Evolutionary conservation across 2,797 vertebrate genomes (phyloP).

Genomic region (Oceanodroma leucorhoa): DNA sequence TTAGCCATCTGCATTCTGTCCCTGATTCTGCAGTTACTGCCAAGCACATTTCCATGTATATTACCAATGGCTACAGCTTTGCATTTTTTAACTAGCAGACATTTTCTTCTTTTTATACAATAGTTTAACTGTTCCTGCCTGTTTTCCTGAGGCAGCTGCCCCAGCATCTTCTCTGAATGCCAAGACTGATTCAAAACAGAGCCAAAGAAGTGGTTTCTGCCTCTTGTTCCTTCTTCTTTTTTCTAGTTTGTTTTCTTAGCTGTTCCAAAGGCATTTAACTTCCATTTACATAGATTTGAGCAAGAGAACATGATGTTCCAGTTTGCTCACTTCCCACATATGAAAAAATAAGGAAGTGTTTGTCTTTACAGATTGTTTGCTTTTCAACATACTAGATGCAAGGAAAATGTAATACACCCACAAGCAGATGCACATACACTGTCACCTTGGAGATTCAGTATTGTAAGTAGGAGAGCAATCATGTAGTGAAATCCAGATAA

Average conservation of each 20-base stretch:
- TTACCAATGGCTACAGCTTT: background rate
- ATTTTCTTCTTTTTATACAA: slow-evolving; percentile 22
- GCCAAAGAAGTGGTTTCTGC: background rate
- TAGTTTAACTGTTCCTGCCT: background rate
- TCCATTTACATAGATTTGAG: background rate
- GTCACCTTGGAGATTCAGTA: slow-evolving; percentile 37
- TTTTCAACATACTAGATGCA: slow-evolving; percentile 14
- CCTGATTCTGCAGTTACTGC: background rate
- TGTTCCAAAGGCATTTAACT: background rate
- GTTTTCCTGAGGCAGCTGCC: background rate
- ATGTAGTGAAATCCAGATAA: background rate
- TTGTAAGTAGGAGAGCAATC: background rate
- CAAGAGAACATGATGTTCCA: slow-evolving; percentile 17
- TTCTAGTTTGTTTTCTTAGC: background rate
- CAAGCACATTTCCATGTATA: slow-evolving; percentile 31
- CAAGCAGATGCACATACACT: background rate
- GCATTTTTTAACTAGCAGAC: background rate
- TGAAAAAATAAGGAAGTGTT: slow-evolving; percentile 33
- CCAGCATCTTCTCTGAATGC: background rate
- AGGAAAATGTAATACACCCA: slow-evolving; percentile 39
- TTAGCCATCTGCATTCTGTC: slow-evolving; percentile 22
- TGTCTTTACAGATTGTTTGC: slow-evolving; percentile 35
- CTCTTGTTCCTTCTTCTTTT: background rate
- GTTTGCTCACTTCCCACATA: background rate
- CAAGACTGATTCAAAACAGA: slow-evolving; percentile 6